A percentile compares a stretch with the other conserved stretches of the same genome.
These are phyloP conservation scores for Lycophotia porphyrea DNA, from an alignment of 2,888 invertebrate genomes.

Conservation along the genomic window DNA sequence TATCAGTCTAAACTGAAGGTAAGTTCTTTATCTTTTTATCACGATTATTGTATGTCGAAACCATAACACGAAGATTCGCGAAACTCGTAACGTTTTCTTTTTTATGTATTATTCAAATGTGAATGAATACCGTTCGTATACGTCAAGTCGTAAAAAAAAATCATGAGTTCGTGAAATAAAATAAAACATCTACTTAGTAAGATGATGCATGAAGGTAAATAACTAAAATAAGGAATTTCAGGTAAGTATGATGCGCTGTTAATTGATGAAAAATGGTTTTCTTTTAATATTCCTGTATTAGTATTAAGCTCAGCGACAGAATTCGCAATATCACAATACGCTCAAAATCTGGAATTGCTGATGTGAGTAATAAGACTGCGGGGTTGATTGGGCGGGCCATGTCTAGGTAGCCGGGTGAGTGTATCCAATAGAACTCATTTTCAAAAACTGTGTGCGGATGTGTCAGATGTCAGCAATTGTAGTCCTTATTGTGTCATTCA, in stretches of 20 bases:
- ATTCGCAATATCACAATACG: no score
- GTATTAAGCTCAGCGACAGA: no score
- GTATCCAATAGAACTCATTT: background rate
- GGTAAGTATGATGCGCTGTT: background rate
- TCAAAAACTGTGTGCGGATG: background rate
- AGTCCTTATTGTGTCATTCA: background rate
- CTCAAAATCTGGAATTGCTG: no score
- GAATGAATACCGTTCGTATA: slow-evolving; percentile 72
- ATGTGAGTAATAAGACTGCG: no score
- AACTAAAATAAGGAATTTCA: background rate
- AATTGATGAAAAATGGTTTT: background rate
- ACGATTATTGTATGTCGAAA: slow-evolving; percentile 49
- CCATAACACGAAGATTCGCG: slow-evolving; percentile 48
- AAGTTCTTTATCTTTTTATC: slow-evolving; percentile 47
- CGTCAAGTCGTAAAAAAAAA: slow-evolving; percentile 71
- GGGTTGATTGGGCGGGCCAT: no score
- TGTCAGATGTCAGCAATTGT: background rate
- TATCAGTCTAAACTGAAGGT: slow-evolving; percentile 28
- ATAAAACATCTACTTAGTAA: slow-evolving; percentile 13
- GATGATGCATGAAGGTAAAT: slow-evolving; percentile 2
- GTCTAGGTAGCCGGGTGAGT: background rate
- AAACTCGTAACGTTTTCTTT: slow-evolving; percentile 66
- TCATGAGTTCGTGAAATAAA: slow-evolving; percentile 47
- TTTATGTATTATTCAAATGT: slow-evolving; percentile 81
- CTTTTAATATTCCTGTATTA: background rate